These are phyloP conservation scores for Botia almorhae DNA, from an alignment of 2,797 vertebrate genomes.

Conservation along the genomic window DNA sequence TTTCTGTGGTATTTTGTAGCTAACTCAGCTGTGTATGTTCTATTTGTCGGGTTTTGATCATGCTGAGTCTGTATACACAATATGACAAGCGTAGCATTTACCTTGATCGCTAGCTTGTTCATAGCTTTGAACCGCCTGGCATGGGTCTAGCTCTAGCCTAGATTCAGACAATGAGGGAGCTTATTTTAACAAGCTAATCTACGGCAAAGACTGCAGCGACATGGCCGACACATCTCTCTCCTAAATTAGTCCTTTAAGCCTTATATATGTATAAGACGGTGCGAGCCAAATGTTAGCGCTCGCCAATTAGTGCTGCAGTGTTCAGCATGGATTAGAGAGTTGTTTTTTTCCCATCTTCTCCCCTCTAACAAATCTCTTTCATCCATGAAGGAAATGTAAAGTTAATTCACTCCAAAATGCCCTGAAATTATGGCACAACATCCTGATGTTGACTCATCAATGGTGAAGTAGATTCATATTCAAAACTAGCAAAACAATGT, in stretches of 20 bases:
- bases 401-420: conserved; percentile 53
- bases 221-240: conserved; percentile 70
- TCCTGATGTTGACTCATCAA: conserved; percentile 31
- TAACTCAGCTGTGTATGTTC: conserved; percentile 36
- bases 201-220: conserved; percentile 72
- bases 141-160: conserved; percentile 67
- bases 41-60: conserved; percentile 57
- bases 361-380: conserved; percentile 47
- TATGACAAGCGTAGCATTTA: conserved; percentile 78
- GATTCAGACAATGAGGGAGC: conserved; percentile 69
- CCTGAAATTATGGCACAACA: conserved; percentile 47
- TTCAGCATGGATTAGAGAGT: conserved; percentile 55
- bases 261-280: conserved; percentile 68
- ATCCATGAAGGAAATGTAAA: conserved; percentile 58
- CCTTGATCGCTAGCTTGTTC: conserved; percentile 78
- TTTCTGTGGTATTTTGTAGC: conserved; percentile 31
- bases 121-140: conserved; percentile 77
- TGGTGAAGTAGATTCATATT: conserved; percentile 25
- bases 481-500: background rate
- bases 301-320: conserved; percentile 58
- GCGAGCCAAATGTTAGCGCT: conserved; percentile 70
- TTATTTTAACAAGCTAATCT: conserved; percentile 82
- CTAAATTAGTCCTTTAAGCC: conserved; percentile 70
- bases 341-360: conserved; percentile 21
- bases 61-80: conserved; percentile 67